Conservation (phyloP, 2,888 invertebrate species). For the Cheilosia vulpina region DNA sequence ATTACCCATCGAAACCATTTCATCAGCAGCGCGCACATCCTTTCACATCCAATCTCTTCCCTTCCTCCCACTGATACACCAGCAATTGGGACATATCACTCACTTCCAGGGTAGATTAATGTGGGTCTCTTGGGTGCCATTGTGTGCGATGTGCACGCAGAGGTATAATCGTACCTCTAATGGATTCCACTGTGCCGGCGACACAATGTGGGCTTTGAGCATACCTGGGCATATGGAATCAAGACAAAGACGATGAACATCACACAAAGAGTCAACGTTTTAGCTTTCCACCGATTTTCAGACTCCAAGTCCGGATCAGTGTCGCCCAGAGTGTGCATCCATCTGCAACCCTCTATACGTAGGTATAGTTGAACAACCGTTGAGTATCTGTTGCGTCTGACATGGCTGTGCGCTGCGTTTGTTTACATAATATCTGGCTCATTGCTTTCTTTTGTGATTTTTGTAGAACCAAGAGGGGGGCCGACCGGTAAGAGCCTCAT, state of each 20-base stretch:
- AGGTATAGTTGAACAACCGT: constrained; percentile 31
- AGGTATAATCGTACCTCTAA: constrained; percentile 50
- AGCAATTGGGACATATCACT: constrained; percentile 52
- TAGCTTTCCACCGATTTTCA: neutral
- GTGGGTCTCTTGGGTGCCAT: constrained; percentile 39
- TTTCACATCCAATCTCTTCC: constrained; percentile 1
- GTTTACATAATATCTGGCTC: constrained; percentile 56
- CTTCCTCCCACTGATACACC: neutral
- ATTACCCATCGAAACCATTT: constrained; percentile 36
- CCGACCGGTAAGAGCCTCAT: neutral
- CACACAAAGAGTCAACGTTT: neutral
- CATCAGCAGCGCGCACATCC: constrained; percentile 38
- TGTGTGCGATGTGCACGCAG: constrained; percentile 34
- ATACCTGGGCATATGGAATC: neutral
- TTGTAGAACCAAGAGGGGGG: neutral
- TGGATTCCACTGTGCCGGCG: constrained; percentile 37
- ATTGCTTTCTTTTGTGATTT: constrained; percentile 38
- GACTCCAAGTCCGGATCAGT: constrained; percentile 1
- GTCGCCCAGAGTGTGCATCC: constrained; percentile 47
- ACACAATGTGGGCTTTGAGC: constrained; percentile 9
- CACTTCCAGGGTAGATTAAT: constrained; percentile 52
- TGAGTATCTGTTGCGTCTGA: constrained; percentile 63
- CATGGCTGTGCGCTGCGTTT: constrained; percentile 43
- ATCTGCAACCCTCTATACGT: constrained; percentile 27
- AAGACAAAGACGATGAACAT: constrained; percentile 2